Evolutionary conservation across 2,113 vertebrate species (phyloP).

Genomic region (Pontoporia blainvillei): DNA sequence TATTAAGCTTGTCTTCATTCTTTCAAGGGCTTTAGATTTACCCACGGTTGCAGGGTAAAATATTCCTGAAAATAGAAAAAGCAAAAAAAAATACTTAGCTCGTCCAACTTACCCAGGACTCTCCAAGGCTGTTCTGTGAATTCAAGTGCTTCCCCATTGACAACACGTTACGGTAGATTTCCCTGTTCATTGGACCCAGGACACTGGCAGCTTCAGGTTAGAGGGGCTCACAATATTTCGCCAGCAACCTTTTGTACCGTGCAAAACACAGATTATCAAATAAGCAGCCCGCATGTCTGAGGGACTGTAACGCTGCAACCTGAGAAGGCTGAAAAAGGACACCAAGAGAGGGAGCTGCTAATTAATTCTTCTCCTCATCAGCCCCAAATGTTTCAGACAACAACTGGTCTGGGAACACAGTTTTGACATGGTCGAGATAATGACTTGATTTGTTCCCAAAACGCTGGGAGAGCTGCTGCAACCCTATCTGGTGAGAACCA

Average conservation of each 20-base stretch:
- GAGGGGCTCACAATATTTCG: not conserved
- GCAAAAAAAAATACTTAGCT: not conserved
- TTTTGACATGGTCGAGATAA: slow-evolving; percentile 51
- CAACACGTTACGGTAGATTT: fast-evolving
- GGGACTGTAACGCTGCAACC: not conserved
- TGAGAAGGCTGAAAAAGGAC: slow-evolving; percentile 65
- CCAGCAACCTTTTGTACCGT: not conserved
- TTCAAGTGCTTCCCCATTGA: not conserved
- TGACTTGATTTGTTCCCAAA: slow-evolving; percentile 52
- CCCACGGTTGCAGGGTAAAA: not conserved
- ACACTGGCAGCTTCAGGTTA: not conserved
- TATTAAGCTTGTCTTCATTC: not conserved
- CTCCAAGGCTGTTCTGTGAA: not conserved
- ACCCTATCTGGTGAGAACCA: slow-evolving; percentile 57
- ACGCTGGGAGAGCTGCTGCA: not conserved
- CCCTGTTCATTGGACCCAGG: not conserved
- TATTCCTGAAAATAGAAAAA: not conserved
- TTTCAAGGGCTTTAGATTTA: not conserved
- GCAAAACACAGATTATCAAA: not conserved
- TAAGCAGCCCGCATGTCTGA: slow-evolving; percentile 7
- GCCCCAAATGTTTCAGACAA: slow-evolving; percentile 35
- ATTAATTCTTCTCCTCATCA: slow-evolving; percentile 30
- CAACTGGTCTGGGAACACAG: slow-evolving; percentile 23
- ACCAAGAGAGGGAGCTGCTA: not conserved
- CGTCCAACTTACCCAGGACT: not conserved